Evolutionary conservation across 1,140 invertebrate genomes (phyloP).

Genomic region (Dreissena rostriformis): DNA sequence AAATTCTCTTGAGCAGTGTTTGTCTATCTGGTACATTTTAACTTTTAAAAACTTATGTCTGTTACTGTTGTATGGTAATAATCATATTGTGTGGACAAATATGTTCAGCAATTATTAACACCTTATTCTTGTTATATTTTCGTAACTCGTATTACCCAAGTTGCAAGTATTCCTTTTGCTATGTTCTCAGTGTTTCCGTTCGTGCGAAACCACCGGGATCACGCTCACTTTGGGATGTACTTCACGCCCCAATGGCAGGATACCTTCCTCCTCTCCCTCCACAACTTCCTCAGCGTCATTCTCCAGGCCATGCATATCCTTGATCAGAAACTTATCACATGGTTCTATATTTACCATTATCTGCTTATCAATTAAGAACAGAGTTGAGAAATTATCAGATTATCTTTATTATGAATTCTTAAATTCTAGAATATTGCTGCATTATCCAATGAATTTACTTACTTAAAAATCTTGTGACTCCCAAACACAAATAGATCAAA

Average conservation of each 20-base stretch:
- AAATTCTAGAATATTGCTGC: no score
- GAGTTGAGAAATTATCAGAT: no score
- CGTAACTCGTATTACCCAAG: background rate
- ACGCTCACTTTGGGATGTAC: conserved; percentile 92
- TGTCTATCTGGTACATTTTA: no score
- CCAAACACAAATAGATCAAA: no score
- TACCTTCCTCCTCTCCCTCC: conserved; percentile 94
- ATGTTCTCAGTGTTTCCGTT: conserved; percentile 91
- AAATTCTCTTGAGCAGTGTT: no score
- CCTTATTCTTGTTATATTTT: background rate
- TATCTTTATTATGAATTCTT: no score
- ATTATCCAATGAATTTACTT: no score
- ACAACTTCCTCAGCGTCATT: conserved; percentile 96
- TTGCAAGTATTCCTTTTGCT: conserved; percentile 55
- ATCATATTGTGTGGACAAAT: no score
- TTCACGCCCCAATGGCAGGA: conserved; percentile 98
- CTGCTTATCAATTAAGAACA: no score
- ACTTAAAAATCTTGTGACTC: no score
- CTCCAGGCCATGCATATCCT: conserved; percentile 83
- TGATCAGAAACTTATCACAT: conserved; percentile 30
- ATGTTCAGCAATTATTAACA: background rate
- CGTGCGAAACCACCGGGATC: conserved; percentile 94
- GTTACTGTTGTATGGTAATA: no score
- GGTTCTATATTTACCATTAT: background rate
- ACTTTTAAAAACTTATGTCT: no score